A percentile compares a stretch with the other conserved stretches of the same genome.
Conservation (phyloP, 1,140 invertebrate species). For the Latrodectus geometricus region DNA sequence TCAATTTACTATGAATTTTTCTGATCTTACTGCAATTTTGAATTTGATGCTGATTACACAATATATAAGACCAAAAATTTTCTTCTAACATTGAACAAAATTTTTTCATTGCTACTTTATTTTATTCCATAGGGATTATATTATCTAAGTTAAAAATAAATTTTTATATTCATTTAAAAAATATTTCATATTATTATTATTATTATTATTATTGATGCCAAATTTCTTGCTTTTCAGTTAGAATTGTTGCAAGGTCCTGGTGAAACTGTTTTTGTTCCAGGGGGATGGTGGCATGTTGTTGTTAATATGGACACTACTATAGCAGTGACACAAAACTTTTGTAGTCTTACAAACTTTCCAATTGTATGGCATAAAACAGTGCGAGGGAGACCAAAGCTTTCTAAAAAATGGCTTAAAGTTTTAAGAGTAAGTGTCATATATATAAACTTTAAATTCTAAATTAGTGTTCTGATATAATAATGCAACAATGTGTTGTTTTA, state of each 20-base stretch:
- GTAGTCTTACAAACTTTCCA: slow-evolving; percentile 94
- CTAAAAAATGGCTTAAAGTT: slow-evolving; percentile 83
- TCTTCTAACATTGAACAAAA: no score
- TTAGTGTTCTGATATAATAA: no score
- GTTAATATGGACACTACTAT: slow-evolving; percentile 95
- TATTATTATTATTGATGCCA: background rate
- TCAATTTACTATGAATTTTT: no score
- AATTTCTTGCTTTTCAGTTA: slow-evolving; percentile 73
- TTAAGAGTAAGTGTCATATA: slow-evolving; percentile 72
- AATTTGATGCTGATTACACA: no score
- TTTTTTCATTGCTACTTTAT: no score
- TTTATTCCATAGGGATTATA: no score
- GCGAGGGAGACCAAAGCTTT: slow-evolving; percentile 92
- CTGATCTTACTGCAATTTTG: no score
- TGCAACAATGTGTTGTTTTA: no score
- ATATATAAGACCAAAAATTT: no score
- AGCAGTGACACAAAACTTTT: slow-evolving; percentile 98
- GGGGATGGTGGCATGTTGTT: slow-evolving; percentile 99
- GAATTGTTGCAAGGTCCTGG: slow-evolving; percentile 97
- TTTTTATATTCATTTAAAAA: no score
- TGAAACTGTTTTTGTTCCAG: slow-evolving; percentile 98
- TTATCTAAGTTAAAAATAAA: no score
- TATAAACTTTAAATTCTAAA: background rate
- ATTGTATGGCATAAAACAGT: slow-evolving; percentile 97
- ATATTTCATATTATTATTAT: no score